Base-by-base conservation (phyloP, 2,888 invertebrate genomes). In the Allophyes oxyacanthae region DNA sequence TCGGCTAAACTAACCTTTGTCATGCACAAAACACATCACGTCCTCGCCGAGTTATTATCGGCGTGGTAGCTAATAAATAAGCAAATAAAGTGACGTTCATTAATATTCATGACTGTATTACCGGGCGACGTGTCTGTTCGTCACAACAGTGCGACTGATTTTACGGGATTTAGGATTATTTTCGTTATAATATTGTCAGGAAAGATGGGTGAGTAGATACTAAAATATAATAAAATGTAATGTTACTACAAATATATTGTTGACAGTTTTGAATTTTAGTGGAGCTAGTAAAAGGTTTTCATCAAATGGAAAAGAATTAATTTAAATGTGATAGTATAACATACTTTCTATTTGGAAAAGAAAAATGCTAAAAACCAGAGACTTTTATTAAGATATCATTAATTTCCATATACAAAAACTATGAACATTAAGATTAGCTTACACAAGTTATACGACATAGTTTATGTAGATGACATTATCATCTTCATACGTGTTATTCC, bases 31-130 rank as follows among this genome's bases (percentile, higher is more conserved):
- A 68, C 58, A 70, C 72, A 63, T 71, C 67, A 71, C 68, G 59
- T 64, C 58, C 54, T 54, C 59, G 40, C 67, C 69, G 60, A 77
- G 82, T 83, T 85, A 84, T 84, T 86, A 89, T 89, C 82, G 81
- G 78, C 76, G 76, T 71, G 72, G 75, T 74, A 82, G 86, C 83
- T 89, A 87, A 90, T 87, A 88, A 86, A 86, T 86, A 87, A 83
- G 84, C 89, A 89, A 90, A 90, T 90, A 90, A 87, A 90, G 85
- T 89, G 88, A 83, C 79, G 53, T 64, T 71, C 86, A 89, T 90
- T 88, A 90, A 90, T 90, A 90, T 90, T 90, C 90, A 90, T 90
- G 86, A 80, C 77, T 64, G 80, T 83, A 90, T 90, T 89, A 90
- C 79, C 80, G 76, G 49, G 75, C 78, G 75, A 83, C 88, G 86